Percentiles rank a stretch among this genome's conserved stretches.
Conservation (phyloP, 2,113 vertebrate genomes). For the Ptyas mucosa region DNA sequence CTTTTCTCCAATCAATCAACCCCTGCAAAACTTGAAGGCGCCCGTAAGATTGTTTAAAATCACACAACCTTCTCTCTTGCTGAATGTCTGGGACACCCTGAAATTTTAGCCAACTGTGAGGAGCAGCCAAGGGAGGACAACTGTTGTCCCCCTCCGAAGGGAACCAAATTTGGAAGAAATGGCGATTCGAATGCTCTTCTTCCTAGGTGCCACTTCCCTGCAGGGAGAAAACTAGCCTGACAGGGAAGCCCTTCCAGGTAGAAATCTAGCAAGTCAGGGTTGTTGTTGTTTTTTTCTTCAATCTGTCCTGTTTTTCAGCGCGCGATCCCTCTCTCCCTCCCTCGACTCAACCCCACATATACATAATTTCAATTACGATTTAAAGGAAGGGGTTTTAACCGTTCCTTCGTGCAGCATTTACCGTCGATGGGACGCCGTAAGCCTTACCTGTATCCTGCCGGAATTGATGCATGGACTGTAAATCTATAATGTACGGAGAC, state of each 20-base stretch:
- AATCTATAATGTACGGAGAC: constrained; percentile 89
- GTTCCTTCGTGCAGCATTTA: background rate
- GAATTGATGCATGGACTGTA: constrained; percentile 98
- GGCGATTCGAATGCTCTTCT: background rate
- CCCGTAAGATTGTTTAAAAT: background rate
- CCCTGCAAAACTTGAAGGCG: background rate
- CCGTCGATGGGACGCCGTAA: fast-evolving
- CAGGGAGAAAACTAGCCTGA: background rate
- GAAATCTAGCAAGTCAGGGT: background rate
- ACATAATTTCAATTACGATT: no score
- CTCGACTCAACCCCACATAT: no score
- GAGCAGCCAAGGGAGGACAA: background rate
- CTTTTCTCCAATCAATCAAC: no score
- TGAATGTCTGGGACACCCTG: background rate
- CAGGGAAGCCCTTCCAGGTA: background rate
- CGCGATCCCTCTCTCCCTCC: background rate
- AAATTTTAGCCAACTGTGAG: background rate
- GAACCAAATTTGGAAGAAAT: background rate
- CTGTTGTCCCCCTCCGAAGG: background rate
- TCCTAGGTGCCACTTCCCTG: background rate
- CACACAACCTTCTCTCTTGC: background rate
- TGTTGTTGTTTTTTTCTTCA: background rate
- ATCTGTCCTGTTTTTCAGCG: background rate
- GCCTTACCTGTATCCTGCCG: constrained; percentile 92
- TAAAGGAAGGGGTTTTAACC: background rate